Base-by-base conservation (phyloP, 2,113 vertebrate genomes). In the Vicugna pacos region DNA sequence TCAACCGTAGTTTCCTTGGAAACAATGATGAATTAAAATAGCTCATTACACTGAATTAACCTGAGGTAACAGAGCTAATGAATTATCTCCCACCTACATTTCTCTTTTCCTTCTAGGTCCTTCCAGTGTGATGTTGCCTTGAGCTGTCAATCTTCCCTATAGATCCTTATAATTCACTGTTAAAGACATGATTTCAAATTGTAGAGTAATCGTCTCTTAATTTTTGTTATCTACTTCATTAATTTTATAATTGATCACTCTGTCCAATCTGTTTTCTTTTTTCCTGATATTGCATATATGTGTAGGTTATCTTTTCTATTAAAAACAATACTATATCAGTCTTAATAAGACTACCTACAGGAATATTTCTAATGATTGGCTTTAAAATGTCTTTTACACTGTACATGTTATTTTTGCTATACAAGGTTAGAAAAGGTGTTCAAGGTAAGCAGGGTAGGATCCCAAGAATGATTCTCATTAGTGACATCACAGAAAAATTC, bases 1-100 rank as follows among this genome's bases (percentile, higher is more conserved):
- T 80, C 3, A 95, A 86, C 77, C 11, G 1, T 67, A 77, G 96
- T 97, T 98, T 93, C 95, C 86, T 54, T 81, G 94, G 94, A 97
- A 98, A 95, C 85, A 76, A 12, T 14, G 35, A 95, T 2, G 65
- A 42, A 52, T 90, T 42, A 93, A 94, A 96, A 97, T 93, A 95
- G 90, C 38, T 93, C 13, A 64, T 94, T 96, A 81, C 26, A 67
- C 9, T 83, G 46, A 73, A 83, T 94, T 93, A 96, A 89, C 52
- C 65, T 67, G 60, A 88, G 30, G 70, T 94, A 96, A 88, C n/a
- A 64, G 5, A 80, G 65, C 26, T 94, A 80, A 94, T 91, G 83
- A 60, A 89, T 89, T 60, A 64, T 81, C 42, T 93, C 3, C 42
- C 24, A 67, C 82, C 72, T 93, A 92, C 54, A 38, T 81, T 94